These are phyloP conservation scores for Dendrolimus pini DNA, from an alignment of 2,888 invertebrate genomes.

Conservation along the genomic window DNA sequence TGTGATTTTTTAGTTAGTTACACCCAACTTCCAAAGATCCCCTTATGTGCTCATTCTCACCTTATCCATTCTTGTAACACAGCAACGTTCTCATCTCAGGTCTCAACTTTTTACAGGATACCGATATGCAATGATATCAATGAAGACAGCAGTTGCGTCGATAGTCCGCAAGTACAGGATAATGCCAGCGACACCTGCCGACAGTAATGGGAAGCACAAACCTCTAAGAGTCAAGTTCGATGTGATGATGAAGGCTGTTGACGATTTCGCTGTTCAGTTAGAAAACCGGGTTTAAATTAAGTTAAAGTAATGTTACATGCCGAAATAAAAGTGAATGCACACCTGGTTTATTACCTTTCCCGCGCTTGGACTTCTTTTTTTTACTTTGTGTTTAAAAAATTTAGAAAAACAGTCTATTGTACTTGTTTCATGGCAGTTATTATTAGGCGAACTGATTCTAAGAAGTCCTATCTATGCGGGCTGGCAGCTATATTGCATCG, in stretches of 20 bases:
- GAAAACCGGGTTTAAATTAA: constrained; percentile 5
- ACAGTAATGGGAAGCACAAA: constrained; percentile 6
- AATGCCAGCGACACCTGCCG: constrained; percentile 9
- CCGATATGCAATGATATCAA: constrained; percentile 56
- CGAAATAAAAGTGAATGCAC: too few species aligned
- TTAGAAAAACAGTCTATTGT: too few species aligned
- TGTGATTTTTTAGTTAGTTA: neutral
- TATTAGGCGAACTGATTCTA: too few species aligned
- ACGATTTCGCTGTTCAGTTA: constrained; percentile 16
- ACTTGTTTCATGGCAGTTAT: too few species aligned
- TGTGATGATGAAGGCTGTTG: constrained; percentile 29
- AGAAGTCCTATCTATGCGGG: too few species aligned
- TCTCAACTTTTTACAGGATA: constrained; percentile 27
- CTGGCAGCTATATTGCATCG: too few species aligned
- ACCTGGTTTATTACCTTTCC: too few species aligned
- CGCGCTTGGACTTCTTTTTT: too few species aligned
- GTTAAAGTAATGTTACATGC: too few species aligned
- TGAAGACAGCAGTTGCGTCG: constrained; percentile 47
- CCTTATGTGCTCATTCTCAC: neutral
- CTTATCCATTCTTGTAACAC: neutral
- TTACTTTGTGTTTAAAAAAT: too few species aligned
- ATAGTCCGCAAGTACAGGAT: constrained; percentile 38
- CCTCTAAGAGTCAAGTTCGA: constrained; percentile 22
- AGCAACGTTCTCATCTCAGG: neutral
- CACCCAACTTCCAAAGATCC: neutral